phyloP scores from a whole-genome alignment of 2,113 vertebrate species.

The Corythaixoides concolor region DNA sequence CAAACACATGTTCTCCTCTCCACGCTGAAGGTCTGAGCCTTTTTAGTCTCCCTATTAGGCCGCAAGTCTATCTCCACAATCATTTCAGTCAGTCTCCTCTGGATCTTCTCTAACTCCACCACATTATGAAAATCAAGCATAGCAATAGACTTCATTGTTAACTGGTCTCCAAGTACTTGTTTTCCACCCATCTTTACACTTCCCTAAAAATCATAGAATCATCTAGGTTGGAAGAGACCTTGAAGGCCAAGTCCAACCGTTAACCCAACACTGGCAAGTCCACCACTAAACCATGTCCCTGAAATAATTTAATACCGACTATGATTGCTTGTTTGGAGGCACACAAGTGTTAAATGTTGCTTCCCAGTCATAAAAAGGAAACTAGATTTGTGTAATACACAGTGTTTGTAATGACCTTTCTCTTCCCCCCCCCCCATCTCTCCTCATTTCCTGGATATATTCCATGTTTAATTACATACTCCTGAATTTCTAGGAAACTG shows the following conservation, averaged over 20 bases:
- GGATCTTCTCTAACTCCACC: neutral
- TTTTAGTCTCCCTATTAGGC: neutral
- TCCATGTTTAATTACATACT: neutral
- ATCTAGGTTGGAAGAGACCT: too few relatives aligned
- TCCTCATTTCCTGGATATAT: neutral
- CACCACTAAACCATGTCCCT: neutral
- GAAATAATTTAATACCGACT: neutral
- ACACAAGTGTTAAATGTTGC: neutral
- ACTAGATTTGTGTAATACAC: neutral
- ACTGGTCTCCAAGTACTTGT: neutral
- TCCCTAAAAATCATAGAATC: too few relatives aligned
- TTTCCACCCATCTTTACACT: neutral
- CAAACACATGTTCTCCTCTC: neutral
- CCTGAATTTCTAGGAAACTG: neutral
- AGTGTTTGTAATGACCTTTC: neutral
- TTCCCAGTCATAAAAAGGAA: neutral
- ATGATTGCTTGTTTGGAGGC: neutral
- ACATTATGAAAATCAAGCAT: neutral
- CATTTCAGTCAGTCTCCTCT: neutral
- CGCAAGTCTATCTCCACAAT: neutral
- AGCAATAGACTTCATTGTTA: neutral
- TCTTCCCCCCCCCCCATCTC: rapidly evolving
- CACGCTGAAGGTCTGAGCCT: neutral
- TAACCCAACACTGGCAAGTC: too few relatives aligned
- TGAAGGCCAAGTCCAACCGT: too few relatives aligned